Conservation (phyloP, 2,113 vertebrate genomes). For the Telmatochromis brachygnathus region DNA sequence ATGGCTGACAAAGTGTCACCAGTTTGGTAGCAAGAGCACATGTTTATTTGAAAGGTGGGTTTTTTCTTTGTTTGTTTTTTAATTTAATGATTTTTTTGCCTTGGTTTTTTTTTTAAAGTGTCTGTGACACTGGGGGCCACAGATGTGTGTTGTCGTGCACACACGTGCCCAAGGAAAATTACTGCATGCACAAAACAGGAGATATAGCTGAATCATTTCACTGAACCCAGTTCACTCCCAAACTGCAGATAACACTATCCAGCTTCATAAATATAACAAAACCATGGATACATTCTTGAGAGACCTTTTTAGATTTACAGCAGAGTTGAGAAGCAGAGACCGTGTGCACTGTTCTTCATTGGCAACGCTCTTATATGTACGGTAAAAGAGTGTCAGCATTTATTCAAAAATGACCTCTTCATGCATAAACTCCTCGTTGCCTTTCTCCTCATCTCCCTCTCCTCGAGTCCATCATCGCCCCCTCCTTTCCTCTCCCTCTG, state of each 20-base stretch:
- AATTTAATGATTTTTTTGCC: not conserved
- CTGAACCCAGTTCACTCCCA: slow-evolving; percentile 36
- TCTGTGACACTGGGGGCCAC: not conserved
- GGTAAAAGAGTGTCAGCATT: slow-evolving; percentile 2
- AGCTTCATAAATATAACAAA: slow-evolving; percentile 29
- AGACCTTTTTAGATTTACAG: not conserved
- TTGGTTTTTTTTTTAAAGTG: not conserved
- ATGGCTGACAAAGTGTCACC: not conserved
- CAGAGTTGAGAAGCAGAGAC: not conserved
- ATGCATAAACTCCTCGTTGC: slow-evolving; percentile 4
- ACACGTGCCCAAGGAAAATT: slow-evolving; percentile 26
- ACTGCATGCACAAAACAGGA: not conserved
- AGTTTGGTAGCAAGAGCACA: not conserved
- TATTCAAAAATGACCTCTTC: slow-evolving; percentile 1
- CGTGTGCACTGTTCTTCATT: not conserved
- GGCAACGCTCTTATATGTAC: not conserved
- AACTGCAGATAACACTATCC: slow-evolving; percentile 6
- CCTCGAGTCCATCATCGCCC: not conserved
- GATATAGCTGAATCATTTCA: slow-evolving; percentile 36
- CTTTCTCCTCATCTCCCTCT: not conserved
- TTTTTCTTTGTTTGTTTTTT: not conserved
- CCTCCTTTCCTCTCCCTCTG: not conserved
- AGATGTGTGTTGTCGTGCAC: not conserved
- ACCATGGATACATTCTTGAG: not conserved
- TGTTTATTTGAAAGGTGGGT: not conserved